phyloP scores from a whole-genome alignment of 2,797 vertebrate species.

The Lepilemur septentrionalis region DNA sequence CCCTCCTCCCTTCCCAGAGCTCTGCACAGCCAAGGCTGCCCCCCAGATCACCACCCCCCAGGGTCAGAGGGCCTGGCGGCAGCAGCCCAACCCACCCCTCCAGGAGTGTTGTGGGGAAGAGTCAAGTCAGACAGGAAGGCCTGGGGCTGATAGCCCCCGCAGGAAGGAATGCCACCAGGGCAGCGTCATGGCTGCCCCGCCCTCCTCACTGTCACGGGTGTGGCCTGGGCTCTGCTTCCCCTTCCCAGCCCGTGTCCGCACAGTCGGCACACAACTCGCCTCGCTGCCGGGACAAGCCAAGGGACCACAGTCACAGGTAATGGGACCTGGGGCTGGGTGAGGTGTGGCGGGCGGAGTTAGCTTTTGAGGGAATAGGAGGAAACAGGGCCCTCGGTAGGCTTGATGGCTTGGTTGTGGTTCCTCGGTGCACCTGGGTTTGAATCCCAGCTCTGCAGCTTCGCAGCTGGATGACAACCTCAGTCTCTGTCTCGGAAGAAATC shows the following conservation, averaged over 20 bases:
- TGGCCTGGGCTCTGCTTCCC: background rate
- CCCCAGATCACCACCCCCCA: background rate
- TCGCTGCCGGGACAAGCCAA: background rate
- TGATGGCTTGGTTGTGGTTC: background rate
- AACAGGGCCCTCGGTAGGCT: background rate
- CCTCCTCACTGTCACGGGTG: background rate
- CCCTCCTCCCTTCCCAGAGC: background rate
- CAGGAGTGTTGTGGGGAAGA: background rate
- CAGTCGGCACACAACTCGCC: background rate
- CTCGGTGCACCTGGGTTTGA: background rate
- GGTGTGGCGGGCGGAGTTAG: too few species aligned
- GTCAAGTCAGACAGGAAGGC: background rate
- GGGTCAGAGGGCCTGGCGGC: background rate
- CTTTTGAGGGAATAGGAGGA: background rate
- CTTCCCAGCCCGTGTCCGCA: background rate
- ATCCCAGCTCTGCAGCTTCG: background rate
- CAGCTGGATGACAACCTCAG: background rate
- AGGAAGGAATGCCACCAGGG: background rate
- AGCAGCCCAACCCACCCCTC: background rate
- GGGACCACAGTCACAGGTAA: constrained; percentile 65
- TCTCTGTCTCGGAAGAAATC: background rate
- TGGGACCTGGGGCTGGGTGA: background rate
- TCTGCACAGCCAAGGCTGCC: background rate
- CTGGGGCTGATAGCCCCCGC: background rate
- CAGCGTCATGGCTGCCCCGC: background rate